Conservation (phyloP, 1,140 invertebrate genomes). For the Aethina tumida region DNA sequence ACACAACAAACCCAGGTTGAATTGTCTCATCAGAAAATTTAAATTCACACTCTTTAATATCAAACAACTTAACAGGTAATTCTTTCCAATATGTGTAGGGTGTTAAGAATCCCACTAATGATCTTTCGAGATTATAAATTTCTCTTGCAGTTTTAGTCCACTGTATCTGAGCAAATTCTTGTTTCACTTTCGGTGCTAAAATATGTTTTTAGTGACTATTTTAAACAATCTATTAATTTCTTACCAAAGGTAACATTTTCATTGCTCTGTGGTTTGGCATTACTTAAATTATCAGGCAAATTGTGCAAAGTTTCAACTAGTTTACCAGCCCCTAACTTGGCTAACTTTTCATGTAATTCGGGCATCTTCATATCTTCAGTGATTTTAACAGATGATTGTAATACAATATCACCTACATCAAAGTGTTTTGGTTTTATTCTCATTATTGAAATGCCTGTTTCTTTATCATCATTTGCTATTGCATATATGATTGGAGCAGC, state of each 20-base stretch:
- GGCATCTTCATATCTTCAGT: constrained; percentile 49
- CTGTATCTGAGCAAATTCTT: constrained; percentile 45
- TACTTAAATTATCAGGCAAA: constrained; percentile 47
- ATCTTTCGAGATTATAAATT: constrained; percentile 56
- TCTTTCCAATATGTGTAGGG: constrained; percentile 49
- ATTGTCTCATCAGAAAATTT: constrained; percentile 23
- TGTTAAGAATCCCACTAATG: constrained; percentile 51
- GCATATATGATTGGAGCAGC: constrained; percentile 78
- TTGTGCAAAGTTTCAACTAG: constrained; percentile 52
- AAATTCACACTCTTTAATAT: constrained; percentile 41
- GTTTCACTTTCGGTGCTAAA: constrained; percentile 61
- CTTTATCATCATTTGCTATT: constrained; percentile 70
- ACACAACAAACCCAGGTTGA: constrained; percentile 40
- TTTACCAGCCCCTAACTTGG: constrained; percentile 57
- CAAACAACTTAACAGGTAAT: constrained; percentile 48
- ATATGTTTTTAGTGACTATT: constrained; percentile 27
- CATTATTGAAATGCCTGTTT: constrained; percentile 84
- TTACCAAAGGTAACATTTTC: constrained; percentile 58
- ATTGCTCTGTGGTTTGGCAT: constrained; percentile 48
- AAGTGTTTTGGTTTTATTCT: constrained; percentile 76
- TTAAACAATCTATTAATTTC: constrained; percentile 12
- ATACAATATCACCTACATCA: constrained; percentile 77
- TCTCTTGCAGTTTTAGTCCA: constrained; percentile 53
- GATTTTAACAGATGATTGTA: constrained; percentile 53
- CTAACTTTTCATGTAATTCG: constrained; percentile 55